Evolutionary conservation across 2,797 vertebrate genomes (phyloP).

Genomic region (Hippopotamyrus pictus): DNA sequence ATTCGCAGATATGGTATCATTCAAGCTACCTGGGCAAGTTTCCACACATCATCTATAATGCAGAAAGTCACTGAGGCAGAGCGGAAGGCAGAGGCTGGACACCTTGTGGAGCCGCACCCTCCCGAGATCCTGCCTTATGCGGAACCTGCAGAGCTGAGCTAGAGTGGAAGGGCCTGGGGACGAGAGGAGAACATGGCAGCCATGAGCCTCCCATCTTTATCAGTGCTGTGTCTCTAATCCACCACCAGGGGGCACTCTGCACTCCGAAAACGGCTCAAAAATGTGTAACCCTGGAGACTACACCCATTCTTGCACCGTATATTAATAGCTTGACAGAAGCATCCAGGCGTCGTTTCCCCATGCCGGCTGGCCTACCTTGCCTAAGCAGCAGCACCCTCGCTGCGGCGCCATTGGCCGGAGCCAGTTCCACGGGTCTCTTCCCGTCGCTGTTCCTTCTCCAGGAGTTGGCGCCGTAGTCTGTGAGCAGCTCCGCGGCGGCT

Average conservation of each 20-base stretch:
- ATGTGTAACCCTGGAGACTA: background rate
- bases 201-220: background rate
- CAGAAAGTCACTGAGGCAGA: slow-evolving; percentile 2
- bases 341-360: background rate
- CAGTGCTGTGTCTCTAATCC: background rate
- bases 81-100: background rate
- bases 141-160: slow-evolving; percentile 5
- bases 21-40: too few relatives aligned
- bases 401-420: slow-evolving; percentile 51
- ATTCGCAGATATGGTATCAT: background rate
- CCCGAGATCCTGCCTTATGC: background rate
- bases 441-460: slow-evolving; percentile 58
- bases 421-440: slow-evolving; percentile 61
- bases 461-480: slow-evolving; percentile 57
- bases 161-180: background rate
- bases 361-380: slow-evolving; percentile 51
- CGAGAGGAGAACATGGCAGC: background rate
- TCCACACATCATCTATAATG: background rate
- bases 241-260: background rate
- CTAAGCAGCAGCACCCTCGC: slow-evolving; percentile 51
- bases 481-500: slow-evolving; percentile 51
- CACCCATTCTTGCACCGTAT: background rate
- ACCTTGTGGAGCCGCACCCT: background rate
- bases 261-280: background rate
- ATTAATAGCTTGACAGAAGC: background rate